Evolutionary conservation across 2,888 invertebrate species (phyloP).

Genomic region (Proisotoma minuta): DNA sequence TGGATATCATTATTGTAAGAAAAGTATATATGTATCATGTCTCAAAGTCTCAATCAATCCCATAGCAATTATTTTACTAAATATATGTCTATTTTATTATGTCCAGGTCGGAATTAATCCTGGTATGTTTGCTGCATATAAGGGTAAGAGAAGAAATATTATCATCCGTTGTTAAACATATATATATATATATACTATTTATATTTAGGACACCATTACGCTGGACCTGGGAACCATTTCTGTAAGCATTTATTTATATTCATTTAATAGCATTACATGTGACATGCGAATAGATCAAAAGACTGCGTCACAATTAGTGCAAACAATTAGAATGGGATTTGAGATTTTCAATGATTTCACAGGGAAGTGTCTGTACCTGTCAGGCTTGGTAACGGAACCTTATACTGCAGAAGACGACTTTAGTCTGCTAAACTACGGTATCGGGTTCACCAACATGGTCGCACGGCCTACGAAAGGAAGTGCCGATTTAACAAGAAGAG

Average conservation of each 20-base stretch:
- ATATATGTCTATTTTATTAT: slow-evolving; percentile 44
- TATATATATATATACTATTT: too few relatives aligned
- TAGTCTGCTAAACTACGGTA: slow-evolving; percentile 85
- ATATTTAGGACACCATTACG: slow-evolving; percentile 99
- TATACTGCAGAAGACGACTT: slow-evolving; percentile 95
- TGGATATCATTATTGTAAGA: slow-evolving; percentile 97
- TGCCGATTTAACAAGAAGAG: slow-evolving; percentile 86
- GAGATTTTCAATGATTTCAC: slow-evolving; percentile 21
- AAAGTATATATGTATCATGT: background rate
- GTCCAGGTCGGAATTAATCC: slow-evolving; percentile 95
- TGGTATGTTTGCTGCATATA: slow-evolving; percentile 92
- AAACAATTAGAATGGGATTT: background rate
- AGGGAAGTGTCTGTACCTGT: slow-evolving; percentile 91
- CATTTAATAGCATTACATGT: background rate
- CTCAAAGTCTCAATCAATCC: background rate
- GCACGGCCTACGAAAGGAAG: slow-evolving; percentile 91
- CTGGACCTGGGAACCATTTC: slow-evolving; percentile 97
- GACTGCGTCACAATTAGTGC: background rate
- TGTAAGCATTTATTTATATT: slow-evolving; percentile 60
- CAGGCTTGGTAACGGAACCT: slow-evolving; percentile 88
- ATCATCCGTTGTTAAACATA: too few relatives aligned
- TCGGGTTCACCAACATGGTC: slow-evolving; percentile 98
- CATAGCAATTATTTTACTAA: slow-evolving; percentile 29
- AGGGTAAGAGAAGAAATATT: too few relatives aligned
- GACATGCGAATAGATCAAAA: background rate